phyloP scores from a whole-genome alignment of 64 coral and sea anemone species.

The Actinia tenebrosa region DNA sequence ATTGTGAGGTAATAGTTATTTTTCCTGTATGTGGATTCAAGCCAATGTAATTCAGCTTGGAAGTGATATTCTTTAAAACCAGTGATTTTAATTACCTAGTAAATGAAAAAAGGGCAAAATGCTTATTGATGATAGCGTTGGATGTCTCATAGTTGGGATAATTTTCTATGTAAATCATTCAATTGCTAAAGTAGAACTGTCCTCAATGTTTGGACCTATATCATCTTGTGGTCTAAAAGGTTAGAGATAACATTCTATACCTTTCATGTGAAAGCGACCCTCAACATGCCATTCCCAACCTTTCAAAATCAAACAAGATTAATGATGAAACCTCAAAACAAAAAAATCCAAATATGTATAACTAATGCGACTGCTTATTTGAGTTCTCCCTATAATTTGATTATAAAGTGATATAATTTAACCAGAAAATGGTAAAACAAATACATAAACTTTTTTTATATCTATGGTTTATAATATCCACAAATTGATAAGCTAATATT shows the following conservation, averaged over 20 bases:
- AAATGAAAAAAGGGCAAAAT: neutral
- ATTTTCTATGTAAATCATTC: neutral
- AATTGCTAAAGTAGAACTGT: neutral
- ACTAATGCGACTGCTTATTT: neutral
- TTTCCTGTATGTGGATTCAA: neutral
- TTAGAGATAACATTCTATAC: neutral
- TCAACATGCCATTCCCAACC: neutral
- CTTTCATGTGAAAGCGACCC: neutral
- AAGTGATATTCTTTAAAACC: neutral
- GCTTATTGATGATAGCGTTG: neutral
- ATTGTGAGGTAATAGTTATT: neutral
- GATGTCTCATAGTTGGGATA: neutral
- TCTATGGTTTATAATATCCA: neutral
- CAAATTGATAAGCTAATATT: slow-evolving; percentile 3
- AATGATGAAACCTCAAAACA: neutral
- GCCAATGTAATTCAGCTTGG: neutral
- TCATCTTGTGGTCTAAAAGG: neutral
- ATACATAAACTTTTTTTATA: neutral
- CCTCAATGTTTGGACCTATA: neutral
- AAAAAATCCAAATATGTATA: neutral
- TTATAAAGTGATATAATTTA: neutral
- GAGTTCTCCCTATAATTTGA: neutral
- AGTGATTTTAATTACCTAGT: neutral
- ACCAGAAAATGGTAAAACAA: neutral
- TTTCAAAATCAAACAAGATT: neutral